These are phyloP conservation scores for Euura lappo DNA, from an alignment of 1,140 invertebrate species.

Conservation along the genomic window DNA sequence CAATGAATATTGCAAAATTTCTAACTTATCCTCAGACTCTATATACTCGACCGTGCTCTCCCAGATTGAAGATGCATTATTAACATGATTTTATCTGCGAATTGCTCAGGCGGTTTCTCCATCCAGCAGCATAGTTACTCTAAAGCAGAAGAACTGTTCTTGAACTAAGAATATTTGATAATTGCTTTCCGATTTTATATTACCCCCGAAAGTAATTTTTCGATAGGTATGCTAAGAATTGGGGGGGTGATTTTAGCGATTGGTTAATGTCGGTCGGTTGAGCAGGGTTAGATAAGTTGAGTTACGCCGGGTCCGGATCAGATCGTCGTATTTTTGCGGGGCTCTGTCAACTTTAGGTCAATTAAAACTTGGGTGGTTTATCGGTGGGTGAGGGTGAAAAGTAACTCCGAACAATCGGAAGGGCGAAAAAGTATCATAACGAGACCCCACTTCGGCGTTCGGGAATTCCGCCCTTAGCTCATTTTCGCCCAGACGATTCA, in stretches of 20 bases:
- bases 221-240: not conserved
- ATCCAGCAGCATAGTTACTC: not conserved
- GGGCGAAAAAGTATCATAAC: not conserved
- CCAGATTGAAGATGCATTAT: not conserved
- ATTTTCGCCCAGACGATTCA: too few species aligned
- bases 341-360: not conserved
- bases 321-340: not conserved
- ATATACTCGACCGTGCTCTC: not conserved
- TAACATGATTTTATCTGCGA: not conserved
- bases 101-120: not conserved
- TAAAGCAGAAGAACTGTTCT: not conserved
- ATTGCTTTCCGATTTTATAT: too few species aligned
- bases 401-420: not conserved
- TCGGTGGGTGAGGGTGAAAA: not conserved
- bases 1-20: not conserved
- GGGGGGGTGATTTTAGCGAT: not conserved
- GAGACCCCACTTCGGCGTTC: too few species aligned
- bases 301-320: not conserved
- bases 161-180: too few species aligned
- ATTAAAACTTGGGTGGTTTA: conserved; percentile 21
- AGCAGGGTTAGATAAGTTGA: not conserved
- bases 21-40: not conserved
- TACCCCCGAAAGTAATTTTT: not conserved
- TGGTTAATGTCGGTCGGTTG: not conserved
- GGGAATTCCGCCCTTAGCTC: too few species aligned